Base-by-base conservation (phyloP, 2,888 invertebrate species). In the Mystacides longicornis region DNA sequence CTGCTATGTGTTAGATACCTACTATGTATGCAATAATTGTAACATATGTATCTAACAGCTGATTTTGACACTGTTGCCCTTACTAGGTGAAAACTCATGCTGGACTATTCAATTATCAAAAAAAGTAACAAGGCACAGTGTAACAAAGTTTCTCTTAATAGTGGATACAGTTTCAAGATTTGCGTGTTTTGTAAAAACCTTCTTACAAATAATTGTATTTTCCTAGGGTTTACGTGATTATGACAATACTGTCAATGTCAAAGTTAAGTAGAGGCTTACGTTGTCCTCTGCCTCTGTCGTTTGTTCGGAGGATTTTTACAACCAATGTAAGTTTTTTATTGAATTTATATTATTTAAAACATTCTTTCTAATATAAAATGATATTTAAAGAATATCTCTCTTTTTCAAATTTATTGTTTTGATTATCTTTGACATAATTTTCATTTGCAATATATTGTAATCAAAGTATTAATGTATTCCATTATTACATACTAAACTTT, bases 231-330 rank as follows among this genome's bases (percentile, higher is more conserved):
- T 18, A 3, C 16, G 4, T 37, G 3, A 14, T 37, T 14, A 37
- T 37, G 37, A n/a, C 37, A 16, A 37, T 37, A 37, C 16, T 37
- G 37, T 37, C 37, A 37, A 14, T 37, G 14, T 14, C 37, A 7
- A 16, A n/a, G 37, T 37, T 37, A 16, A 46, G 20, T 20, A 16
- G 3, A 3, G 33, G 20, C 21, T 47, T 48, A 22, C n/a, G 21
- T 22, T 20, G 31, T 47, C 16, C 31, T 23, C 16, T 18, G 3
- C n/a, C 31, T 23, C 16, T 18, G 3, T 7, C 21, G 18, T 48
- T 48, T 16, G 20, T 33, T 19, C 46, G 48, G 22, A 47, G 23
- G 20, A 47, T 48, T 52, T 52, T 45, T 27, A 9, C 27, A 23
- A 42, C 45, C 45, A 18, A 27, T 45, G 52, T 52, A 20, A 19